Evolutionary conservation across 1,140 invertebrate species (phyloP), one percentile per base, ranked within the genome.

Genomic region (Coenobita brevimanus): DNA sequence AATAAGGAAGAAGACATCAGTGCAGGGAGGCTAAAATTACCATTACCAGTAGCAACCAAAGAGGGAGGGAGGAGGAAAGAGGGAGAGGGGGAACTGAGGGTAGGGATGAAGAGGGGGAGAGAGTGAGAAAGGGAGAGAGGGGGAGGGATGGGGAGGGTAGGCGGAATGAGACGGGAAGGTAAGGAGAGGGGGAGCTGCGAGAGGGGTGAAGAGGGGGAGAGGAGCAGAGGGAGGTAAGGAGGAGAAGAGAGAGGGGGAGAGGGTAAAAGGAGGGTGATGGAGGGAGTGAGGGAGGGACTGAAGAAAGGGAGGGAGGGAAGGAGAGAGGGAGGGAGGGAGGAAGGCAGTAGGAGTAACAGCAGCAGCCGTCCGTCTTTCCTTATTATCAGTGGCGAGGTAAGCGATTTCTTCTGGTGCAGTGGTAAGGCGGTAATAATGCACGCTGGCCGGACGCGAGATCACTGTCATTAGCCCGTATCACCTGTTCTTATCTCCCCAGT

Each of bases 401-500:
- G 80, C 84, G 84, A 87, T 87, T 87, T 87, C 84, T 87, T 87
- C 57, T 87, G 76, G 75, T 30, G 76, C 43, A 57, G 46, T 80
- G 84, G 30, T 41, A 50, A 54, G 82, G 50, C 79, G 57, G 84
- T 87, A 87, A 87, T 87, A 87, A 87, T 87, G 84, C 76, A 87
- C 75, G 84, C 78, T 87, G 64, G 84, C 36, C 78, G 62, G 73
- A 62, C 43, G 30, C 80, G 30, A 60, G 71, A 87, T 81, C 76
- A 87, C 84, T 87, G 84, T 81, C 84, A 87, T 87, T 87, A 87
- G 84, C n/a, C n/a, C 62, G 64, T 87, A 87, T 87, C 84, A 78
- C 64, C 41, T 73, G 46, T 24, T 71, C 64, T 87, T 87, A 87
- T 87, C 84, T 87, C 46, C 30, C n/a, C 54, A 80, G 76, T 57